phyloP scores from a whole-genome alignment of 2,888 invertebrate genomes.

The Sericinus montela region DNA sequence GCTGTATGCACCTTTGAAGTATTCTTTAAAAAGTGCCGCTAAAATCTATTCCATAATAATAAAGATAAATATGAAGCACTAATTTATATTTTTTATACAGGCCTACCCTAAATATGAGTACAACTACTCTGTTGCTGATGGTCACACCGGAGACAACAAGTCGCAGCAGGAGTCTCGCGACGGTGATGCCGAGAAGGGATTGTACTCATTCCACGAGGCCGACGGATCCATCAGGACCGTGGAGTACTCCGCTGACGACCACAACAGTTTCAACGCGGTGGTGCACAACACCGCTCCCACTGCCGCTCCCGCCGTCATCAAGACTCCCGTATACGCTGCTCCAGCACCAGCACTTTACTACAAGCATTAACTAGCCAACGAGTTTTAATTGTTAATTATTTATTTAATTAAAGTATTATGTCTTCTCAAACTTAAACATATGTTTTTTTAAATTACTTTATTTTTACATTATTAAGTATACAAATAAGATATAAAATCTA shows the following conservation, averaged over 20 bases:
- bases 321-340: slow-evolving; percentile 34
- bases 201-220: slow-evolving; percentile 68
- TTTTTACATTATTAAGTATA: no score
- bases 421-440: no score
- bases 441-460: no score
- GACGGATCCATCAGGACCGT: slow-evolving; percentile 73
- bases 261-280: slow-evolving; percentile 62
- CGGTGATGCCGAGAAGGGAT: slow-evolving; percentile 71
- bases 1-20: no score
- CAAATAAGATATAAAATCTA: no score
- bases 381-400: no score
- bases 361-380: slow-evolving; percentile 25
- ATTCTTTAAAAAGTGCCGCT: no score
- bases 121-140: slow-evolving; percentile 72
- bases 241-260: slow-evolving; percentile 71
- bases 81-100: slow-evolving; percentile 29
- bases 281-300: slow-evolving; percentile 55
- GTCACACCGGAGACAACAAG: slow-evolving; percentile 74
- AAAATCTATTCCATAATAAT: no score
- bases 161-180: slow-evolving; percentile 69
- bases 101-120: slow-evolving; percentile 60
- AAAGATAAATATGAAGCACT: no score
- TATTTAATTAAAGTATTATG: no score
- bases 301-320: slow-evolving; percentile 42
- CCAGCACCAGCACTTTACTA: slow-evolving; percentile 44